Evolutionary conservation across 37 sponge, comb jelly and placozoan genomes (phyloP).

Genomic region (Geodia barretti): DNA sequence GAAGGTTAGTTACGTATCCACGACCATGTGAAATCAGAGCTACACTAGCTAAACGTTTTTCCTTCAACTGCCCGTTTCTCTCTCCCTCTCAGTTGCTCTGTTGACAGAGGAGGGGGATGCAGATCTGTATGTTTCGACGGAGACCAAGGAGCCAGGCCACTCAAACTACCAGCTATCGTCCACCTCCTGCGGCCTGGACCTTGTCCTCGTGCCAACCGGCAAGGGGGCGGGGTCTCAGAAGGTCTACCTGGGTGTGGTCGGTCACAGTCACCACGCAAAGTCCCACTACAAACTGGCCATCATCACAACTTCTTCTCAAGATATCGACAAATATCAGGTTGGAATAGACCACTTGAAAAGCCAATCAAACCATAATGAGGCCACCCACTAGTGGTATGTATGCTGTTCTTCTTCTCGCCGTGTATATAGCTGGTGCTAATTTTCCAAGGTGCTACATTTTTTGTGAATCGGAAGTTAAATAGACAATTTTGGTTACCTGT

Average conservation of each 20-base stretch:
- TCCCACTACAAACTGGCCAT: constrained; percentile 6
- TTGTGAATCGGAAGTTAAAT: too few relatives aligned
- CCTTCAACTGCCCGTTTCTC: too few relatives aligned
- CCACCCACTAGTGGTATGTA: too few relatives aligned
- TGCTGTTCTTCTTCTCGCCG: too few relatives aligned
- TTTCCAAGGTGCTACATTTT: too few relatives aligned
- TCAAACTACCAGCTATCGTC: not conserved
- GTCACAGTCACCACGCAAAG: not conserved
- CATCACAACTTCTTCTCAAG: not conserved
- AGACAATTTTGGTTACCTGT: not conserved
- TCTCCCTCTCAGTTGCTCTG: not conserved
- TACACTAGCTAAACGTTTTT: too few relatives aligned
- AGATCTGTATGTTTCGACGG: constrained; percentile 3
- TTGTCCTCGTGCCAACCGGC: not conserved
- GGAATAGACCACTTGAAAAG: not conserved
- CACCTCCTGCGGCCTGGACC: constrained; percentile 16
- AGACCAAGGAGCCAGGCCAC: not conserved
- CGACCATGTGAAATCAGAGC: too few relatives aligned
- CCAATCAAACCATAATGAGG: too few relatives aligned
- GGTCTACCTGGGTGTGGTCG: not conserved
- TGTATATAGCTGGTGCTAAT: too few relatives aligned
- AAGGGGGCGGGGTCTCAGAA: not conserved
- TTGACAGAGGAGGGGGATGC: constrained; percentile 27
- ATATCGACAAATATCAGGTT: constrained; percentile 9
- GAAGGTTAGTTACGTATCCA: not conserved